Conservation (phyloP, 2,797 vertebrate species). For the Australoheros facetus region DNA sequence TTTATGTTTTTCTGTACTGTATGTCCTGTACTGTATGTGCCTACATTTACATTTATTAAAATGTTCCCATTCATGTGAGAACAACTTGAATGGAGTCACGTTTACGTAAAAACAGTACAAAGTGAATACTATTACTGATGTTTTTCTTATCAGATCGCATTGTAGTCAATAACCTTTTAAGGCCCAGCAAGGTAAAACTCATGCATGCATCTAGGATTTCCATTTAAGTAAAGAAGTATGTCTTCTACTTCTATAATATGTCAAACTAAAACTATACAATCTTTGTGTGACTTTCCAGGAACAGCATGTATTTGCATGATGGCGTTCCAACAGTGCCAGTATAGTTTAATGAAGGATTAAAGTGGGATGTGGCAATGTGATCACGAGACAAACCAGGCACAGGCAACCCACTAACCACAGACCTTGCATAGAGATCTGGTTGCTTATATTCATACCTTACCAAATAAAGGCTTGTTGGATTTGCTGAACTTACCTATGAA, state of each 20-base stretch:
- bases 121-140: no score
- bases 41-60: background rate
- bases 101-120: no score
- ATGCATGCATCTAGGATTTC: background rate
- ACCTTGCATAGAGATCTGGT: background rate
- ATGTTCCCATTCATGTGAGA: background rate
- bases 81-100: no score
- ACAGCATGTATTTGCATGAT: background rate
- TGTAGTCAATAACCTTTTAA: no score
- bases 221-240: background rate
- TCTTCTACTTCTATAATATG: background rate
- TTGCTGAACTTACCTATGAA: background rate
- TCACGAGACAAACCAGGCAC: background rate
- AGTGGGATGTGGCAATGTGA: background rate
- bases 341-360: background rate
- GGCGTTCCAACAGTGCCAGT: background rate
- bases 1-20: background rate
- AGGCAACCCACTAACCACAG: background rate
- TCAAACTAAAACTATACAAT: background rate
- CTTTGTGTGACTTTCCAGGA: background rate
- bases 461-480: conserved; percentile 2
- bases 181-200: background rate
- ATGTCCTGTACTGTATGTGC: background rate
- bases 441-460: background rate
- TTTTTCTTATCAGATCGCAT: no score